Evolutionary conservation across 1,140 invertebrate genomes (phyloP), one percentile per base, ranked within the genome.

Genomic region (Ceratina calcarata): DNA sequence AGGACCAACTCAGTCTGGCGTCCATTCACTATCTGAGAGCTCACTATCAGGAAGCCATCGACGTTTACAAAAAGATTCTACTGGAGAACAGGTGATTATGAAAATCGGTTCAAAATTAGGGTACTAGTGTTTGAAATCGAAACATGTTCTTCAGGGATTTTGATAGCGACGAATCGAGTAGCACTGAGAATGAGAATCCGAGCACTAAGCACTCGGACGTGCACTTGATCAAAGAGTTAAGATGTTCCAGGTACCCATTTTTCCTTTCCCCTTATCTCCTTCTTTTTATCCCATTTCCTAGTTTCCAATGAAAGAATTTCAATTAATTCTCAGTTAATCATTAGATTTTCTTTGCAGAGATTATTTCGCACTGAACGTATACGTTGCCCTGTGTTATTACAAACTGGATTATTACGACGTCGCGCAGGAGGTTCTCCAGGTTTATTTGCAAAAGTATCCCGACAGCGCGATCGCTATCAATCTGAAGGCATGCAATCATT

Each of bases 1-100:
- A 99, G 93, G 98, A 99, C 93, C 98, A 99, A 92, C 93, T 99
- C 12, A 98, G 97, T 85, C 92, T 99, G 55, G 99, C 99, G 3
- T 98, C 98, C 0, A 98, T 99, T 86, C 98, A 99, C 91, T 99
- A 99, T 91, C 94, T 99, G 61, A 94, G 98, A 55, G 96, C 96
- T 55, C 98, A 99, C 91, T 99, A 99, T 92, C 98, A 99, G 92
- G 99, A 99, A 93, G 98, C 99, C 27, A 99, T 99, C 85, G 99
- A 99, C 92, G 98, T 99, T 84, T 99, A 99, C 90, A 99, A 99
- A 92, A 95, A 97, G 82, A 95, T 99, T 67, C 93, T 99, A 18
- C 91, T 98, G 1, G 97, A 98, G 85, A 98, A 99, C 93, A 96
- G 97, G 97, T 97, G 89, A 87, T 85, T 55, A 68, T 72, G 55